Base-by-base conservation (phyloP, 1,140 invertebrate species). In the Ganaspis sp. region DNA sequence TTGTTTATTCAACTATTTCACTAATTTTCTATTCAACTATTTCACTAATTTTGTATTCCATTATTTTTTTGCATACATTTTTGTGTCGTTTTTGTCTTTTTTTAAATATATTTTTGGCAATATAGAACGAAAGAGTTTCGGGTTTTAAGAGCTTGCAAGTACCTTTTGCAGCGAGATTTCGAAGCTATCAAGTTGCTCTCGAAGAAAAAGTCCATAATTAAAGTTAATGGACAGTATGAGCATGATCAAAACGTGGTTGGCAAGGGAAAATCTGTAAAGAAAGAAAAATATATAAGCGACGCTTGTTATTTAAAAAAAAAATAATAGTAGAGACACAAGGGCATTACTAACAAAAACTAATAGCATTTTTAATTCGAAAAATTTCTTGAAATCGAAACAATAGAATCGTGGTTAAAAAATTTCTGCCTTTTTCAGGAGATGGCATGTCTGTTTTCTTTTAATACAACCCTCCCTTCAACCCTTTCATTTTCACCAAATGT, bases 401-500 rank as follows among this genome's bases (percentile, higher is more conserved):
- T 37, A 76, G 34, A 37, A 73, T 64, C 71, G 69, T 73, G 75
- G 77, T 74, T 83, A 73, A 15, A 82, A 85, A 85, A 89, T 88
- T 90, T 90, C 88, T 90, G 85, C 85, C 88, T 91, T 90, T 90
- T 91, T 89, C 88, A 88, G 87, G 85, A 85, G 71, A 87, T 85
- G 87, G 87, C 89, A 90, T 91, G 87, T 88, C 80, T 86, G 84
- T 87, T 86, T 87, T 84, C 72, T 79, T 81, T 86, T 84, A 80
- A 79, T 79, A 42, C 45, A 75, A 40, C 78, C 71, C 38, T 21
- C 34, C 76, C 70, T 72, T 29, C 15, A 74, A 23, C 54, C 72
- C 69, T 45, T 74, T 9, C 79, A 82, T 77, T 81, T 81, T 82
- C 17, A 49, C 76, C 81, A 74, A 69, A 75, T 80, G 42, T 82